Evolutionary conservation across 30 jellyfish, hydroid and myxozoan species (phyloP).

Genomic region (Phacellophora camtschatica): DNA sequence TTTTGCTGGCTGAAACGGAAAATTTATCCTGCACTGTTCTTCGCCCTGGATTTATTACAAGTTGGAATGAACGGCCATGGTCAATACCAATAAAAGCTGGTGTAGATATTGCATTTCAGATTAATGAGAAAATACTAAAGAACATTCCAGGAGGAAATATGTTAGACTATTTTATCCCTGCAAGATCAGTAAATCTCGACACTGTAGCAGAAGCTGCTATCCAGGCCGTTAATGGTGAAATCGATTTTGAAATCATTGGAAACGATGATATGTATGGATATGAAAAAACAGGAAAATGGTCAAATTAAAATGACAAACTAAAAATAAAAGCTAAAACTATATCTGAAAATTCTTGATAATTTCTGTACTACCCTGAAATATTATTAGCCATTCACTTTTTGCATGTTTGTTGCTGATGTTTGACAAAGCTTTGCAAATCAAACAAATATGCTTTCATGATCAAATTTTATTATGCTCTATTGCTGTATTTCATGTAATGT

Average conservation of each 20-base stretch:
- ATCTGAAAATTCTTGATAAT: too few relatives aligned
- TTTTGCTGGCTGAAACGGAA: neutral
- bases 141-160: slow-evolving; percentile 57
- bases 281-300: slow-evolving; percentile 42
- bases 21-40: slow-evolving; percentile 36
- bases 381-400: too few relatives aligned
- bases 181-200: slow-evolving; percentile 47
- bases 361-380: too few relatives aligned
- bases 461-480: too few relatives aligned
- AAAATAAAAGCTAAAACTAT: too few relatives aligned
- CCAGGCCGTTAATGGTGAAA: slow-evolving; percentile 49
- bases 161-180: slow-evolving; percentile 64
- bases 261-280: slow-evolving; percentile 40
- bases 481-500: too few relatives aligned
- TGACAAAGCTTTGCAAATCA: too few relatives aligned
- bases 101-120: slow-evolving; percentile 41
- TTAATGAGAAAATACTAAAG: slow-evolving; percentile 44
- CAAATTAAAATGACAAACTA: too few relatives aligned
- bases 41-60: slow-evolving; percentile 64
- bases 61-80: slow-evolving; percentile 53
- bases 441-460: too few relatives aligned
- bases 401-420: too few relatives aligned
- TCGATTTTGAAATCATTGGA: slow-evolving; percentile 37
- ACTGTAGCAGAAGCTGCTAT: slow-evolving; percentile 73
- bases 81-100: slow-evolving; percentile 59